Evolutionary conservation across 2,888 invertebrate species (phyloP).

Genomic region (Temnothorax ravouxi): DNA sequence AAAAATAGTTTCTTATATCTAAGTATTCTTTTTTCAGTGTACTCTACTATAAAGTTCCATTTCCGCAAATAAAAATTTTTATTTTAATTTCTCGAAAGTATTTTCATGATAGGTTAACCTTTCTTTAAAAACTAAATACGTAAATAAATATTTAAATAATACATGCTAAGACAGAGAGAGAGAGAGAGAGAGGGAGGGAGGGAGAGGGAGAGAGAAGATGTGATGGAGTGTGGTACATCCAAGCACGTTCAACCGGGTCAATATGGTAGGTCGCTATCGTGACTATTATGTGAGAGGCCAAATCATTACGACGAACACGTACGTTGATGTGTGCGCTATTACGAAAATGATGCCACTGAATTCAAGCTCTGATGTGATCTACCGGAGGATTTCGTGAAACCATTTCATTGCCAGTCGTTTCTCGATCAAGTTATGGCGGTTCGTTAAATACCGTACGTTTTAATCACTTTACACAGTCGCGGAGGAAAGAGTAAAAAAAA

Average conservation of each 20-base stretch:
- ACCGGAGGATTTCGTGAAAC: conserved; percentile 24
- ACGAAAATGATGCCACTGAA: conserved; percentile 56
- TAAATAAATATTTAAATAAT: background rate
- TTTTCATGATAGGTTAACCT: background rate
- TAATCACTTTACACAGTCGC: background rate
- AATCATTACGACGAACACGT: conserved; percentile 54
- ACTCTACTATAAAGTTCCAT: background rate
- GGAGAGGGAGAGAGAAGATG: background rate
- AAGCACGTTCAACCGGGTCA: conserved; percentile 31
- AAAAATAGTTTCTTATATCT: too few species aligned
- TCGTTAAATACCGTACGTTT: background rate
- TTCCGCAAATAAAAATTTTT: background rate
- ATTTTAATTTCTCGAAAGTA: background rate
- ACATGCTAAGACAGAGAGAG: background rate
- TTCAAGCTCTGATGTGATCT: conserved; percentile 38
- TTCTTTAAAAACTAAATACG: background rate
- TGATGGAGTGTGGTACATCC: background rate
- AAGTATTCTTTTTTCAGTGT: too few species aligned
- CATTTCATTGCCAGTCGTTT: conserved; percentile 6
- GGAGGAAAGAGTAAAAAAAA: background rate
- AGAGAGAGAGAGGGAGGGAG: background rate
- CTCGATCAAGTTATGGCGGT: background rate
- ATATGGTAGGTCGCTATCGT: conserved; percentile 33
- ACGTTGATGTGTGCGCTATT: conserved; percentile 52
- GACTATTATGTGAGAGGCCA: conserved; percentile 51